A percentile compares a stretch with the other conserved stretches of the same genome.
These are phyloP conservation scores for Python bivittatus DNA, from an alignment of 2,113 vertebrate species.

Conservation along the genomic window DNA sequence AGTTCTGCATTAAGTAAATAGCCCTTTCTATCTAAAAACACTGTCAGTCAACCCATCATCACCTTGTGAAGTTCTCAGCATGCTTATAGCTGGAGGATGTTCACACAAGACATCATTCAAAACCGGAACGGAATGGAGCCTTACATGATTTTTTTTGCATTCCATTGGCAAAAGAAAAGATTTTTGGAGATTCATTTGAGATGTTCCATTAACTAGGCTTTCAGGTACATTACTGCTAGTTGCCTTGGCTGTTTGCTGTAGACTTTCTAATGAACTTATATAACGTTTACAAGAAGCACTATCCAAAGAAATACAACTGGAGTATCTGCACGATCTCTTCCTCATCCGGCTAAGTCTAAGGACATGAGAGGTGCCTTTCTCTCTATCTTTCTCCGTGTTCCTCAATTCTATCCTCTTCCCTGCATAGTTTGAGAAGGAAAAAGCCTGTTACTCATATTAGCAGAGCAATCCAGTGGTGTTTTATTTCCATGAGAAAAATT, in stretches of 20 bases:
- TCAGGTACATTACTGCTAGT: constrained; percentile 21
- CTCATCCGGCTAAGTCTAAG: constrained; percentile 22
- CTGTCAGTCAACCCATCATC: background rate
- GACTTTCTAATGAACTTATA: background rate
- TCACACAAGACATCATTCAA: constrained; percentile 23
- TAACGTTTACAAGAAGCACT: constrained; percentile 22
- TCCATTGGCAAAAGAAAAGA: constrained; percentile 15
- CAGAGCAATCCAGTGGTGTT: background rate
- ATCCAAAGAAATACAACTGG: background rate
- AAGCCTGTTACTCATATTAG: constrained; percentile 19
- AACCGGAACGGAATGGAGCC: background rate
- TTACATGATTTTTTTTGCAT: constrained; percentile 17
- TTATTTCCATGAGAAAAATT: background rate
- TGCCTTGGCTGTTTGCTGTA: background rate
- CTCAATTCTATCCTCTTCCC: constrained; percentile 55
- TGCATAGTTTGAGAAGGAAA: constrained; percentile 28
- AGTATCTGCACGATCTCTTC: constrained; percentile 24
- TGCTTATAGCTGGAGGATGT: background rate
- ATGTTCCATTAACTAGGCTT: background rate
- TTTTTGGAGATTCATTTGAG: constrained; percentile 2
- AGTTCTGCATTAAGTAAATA: background rate
- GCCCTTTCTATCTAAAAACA: background rate
- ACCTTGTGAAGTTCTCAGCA: constrained; percentile 1
- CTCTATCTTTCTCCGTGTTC: constrained; percentile 44
- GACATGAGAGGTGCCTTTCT: constrained; percentile 23